Base-by-base conservation (phyloP, 2,797 vertebrate species). In the Uromys caudimaculatus region DNA sequence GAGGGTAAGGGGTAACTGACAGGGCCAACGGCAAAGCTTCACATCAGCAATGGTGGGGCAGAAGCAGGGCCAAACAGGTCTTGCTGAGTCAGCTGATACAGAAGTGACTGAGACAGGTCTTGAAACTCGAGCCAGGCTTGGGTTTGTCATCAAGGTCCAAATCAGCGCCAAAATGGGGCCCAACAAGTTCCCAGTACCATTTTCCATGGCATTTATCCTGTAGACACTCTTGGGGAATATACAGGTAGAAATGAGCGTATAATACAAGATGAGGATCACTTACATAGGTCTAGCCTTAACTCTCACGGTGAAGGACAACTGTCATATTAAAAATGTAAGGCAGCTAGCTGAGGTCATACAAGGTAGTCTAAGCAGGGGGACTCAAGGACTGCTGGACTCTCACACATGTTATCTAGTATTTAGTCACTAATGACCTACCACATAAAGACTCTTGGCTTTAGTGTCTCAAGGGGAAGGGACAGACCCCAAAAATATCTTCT, bases 401-500 rank as follows among this genome's bases (percentile, higher is more conserved):
- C 50, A 32, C 9, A 41, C 29, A 14, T 1, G 19, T 27, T 0
- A 11, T 12, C 56, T 87, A 27, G 56, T 69, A 16, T 29, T 79
- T 86, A 44, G 10, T 52, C 41, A n/a, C 79, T 10, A 54, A 32
- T 54, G 56, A 38, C 54, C 44, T 41, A n/a, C 44, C 27, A 13
- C 11, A 9, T 17, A 41, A 91, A 89, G 64, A 79, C 92, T 67
- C 32, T 95, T 78, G 38, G 67, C 83, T 5, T 89, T 91, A 69
- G 0, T 56, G 91, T 85, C 47, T 93, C 19, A 79, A 87, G 85
- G 90, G 77, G 81, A 95, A 87, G 88, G 17, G 44, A 93, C 47
- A 19, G 32, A 75, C 95, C 84, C n/a, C 77, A 78, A 14, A 89
- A 91, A 52, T 27, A 17, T 58, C 32, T 94, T 79, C 56, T 88